phyloP scores from a whole-genome alignment of 2,888 invertebrate species.

The Hirtodrosophila duncani region DNA sequence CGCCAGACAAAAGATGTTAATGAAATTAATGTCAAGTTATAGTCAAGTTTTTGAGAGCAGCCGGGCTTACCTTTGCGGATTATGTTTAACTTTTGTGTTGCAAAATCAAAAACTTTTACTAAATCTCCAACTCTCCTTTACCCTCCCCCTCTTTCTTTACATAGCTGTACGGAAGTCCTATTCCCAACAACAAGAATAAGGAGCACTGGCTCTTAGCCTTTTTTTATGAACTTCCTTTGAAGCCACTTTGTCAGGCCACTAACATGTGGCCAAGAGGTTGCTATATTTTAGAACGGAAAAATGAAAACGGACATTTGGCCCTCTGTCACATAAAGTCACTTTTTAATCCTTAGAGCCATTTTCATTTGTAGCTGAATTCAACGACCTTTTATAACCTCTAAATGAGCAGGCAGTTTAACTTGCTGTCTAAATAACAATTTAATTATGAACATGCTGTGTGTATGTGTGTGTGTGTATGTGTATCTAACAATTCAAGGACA shows the following conservation, averaged over 20 bases:
- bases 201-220: not conserved
- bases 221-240: slow-evolving; percentile 13
- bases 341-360: slow-evolving; percentile 35
- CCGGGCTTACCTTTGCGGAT: slow-evolving; percentile 41
- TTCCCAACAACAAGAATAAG: no score
- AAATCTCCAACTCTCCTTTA: no score
- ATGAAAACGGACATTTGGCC: slow-evolving; percentile 21
- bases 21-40: slow-evolving; percentile 54
- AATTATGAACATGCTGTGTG: slow-evolving; percentile 54
- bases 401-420: slow-evolving; percentile 57
- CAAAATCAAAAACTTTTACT: slow-evolving; percentile 40
- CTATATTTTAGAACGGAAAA: no score
- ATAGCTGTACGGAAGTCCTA: no score
- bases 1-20: slow-evolving; percentile 41
- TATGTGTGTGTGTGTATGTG: not conserved
- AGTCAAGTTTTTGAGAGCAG: slow-evolving; percentile 43
- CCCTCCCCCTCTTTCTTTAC: no score
- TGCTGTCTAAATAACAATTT: slow-evolving; percentile 55
- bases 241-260: slow-evolving; percentile 17
- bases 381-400: slow-evolving; percentile 62
- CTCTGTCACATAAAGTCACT: slow-evolving; percentile 40
- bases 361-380: slow-evolving; percentile 6
- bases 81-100: slow-evolving; percentile 44
- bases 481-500: slow-evolving; percentile 57
- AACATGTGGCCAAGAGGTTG: slow-evolving; percentile 19